phyloP scores from a whole-genome alignment of 2,113 vertebrate genomes.

The Hemicordylus capensis region DNA sequence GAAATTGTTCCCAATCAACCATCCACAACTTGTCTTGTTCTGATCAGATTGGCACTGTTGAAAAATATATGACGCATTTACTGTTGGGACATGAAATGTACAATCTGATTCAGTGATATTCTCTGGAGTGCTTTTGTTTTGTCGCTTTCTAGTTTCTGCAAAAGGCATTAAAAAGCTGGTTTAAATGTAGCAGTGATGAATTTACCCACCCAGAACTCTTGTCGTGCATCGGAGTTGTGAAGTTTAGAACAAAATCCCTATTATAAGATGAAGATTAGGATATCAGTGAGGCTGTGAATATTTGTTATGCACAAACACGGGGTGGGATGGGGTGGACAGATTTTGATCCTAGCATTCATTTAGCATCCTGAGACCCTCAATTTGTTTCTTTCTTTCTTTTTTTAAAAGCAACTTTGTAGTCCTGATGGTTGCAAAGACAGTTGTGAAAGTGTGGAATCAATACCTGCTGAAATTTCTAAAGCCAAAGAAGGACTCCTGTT shows the following conservation, averaged over 20 bases:
- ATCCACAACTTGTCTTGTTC: conserved; percentile 57
- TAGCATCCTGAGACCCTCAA: not conserved
- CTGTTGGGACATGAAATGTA: conserved; percentile 53
- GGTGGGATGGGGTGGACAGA: not conserved
- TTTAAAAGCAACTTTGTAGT: not conserved
- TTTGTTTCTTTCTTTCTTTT: not conserved
- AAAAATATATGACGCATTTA: conserved; percentile 54
- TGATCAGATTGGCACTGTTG: conserved; percentile 54
- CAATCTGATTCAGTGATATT: conserved; percentile 28
- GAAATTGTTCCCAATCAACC: conserved; percentile 63
- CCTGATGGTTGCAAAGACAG: not conserved
- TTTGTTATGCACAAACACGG: no score
- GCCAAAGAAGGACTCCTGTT: no score
- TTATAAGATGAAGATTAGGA: not conserved
- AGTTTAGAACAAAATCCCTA: not conserved
- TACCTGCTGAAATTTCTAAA: not conserved
- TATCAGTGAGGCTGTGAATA: not conserved
- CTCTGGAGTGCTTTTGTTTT: conserved; percentile 10
- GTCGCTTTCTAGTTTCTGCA: not conserved
- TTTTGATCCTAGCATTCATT: not conserved
- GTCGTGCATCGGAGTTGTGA: not conserved
- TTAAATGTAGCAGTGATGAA: not conserved
- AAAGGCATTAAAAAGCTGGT: not conserved
- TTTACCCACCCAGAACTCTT: not conserved
- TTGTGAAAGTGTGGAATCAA: not conserved